Evolutionary conservation across 2,113 vertebrate genomes (phyloP), one percentile per base, ranked within the genome.

Genomic region (Trogon melanurus): DNA sequence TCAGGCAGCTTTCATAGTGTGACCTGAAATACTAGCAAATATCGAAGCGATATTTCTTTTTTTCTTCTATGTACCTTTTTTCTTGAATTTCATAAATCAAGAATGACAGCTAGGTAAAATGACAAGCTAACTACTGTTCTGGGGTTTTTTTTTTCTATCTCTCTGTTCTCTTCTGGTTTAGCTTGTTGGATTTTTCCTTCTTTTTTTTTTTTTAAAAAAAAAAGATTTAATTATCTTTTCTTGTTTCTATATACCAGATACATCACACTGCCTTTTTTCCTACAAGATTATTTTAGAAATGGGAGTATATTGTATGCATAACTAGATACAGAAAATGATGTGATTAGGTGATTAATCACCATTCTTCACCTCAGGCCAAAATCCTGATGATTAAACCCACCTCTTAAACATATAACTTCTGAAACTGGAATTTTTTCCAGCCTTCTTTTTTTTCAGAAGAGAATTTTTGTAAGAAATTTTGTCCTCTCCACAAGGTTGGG

Each of bases 301-400:
- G 9, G 13, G 5, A 62, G 14, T 32, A 41, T 74, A 78, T 10
- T 85, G 56, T 85, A 58, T 89, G 38, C 51, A 81, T 57, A 84
- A 89, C 65, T 48, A 89, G 87, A 30, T 65, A 80, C 14, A 69
- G 56, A 78, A 83, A 76, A 76, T 41, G 19, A 54, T 78, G 60
- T 80, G 60, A 74, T 86, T 92, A 70, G 64, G 29, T 89, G 47
- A 84, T 92, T 96, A 94, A 96, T 70, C 36, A 70, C 25, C 18
- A 25, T 70, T 78, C 27, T 62, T 72, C 51, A 84, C 69, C 72
- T 87, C 56, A 62, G 60, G 69, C 56, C 36, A 71, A 80, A 86
- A 81, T 89, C 69, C 60, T 58, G 21, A 74, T 44, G 6, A 86
- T 71, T 94, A 84, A 95, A 62, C 44, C 27, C 45, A 54, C 19